phyloP scores from a whole-genome alignment of 2,888 invertebrate species.

The Pardosa pseudoannulata region DNA sequence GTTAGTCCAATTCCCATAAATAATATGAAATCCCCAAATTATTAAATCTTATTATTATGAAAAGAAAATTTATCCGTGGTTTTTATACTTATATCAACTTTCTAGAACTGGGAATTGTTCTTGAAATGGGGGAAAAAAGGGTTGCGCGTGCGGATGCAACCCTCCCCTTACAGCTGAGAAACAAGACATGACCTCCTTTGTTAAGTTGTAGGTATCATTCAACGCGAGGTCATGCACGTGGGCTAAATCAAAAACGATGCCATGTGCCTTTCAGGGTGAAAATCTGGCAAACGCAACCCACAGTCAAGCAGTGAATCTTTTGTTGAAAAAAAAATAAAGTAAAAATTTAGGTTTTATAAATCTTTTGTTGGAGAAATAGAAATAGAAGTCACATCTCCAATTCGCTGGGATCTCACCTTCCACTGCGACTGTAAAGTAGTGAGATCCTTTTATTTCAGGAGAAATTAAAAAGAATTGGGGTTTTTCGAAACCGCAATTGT shows the following conservation, averaged over 20 bases:
- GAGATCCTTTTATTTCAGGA: too few relatives aligned
- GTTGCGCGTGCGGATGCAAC: background rate
- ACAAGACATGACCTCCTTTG: conserved; percentile 4
- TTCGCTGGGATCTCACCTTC: too few relatives aligned
- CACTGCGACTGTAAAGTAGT: too few relatives aligned
- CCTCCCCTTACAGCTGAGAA: background rate
- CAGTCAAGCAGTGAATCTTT: background rate
- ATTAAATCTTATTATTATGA: too few relatives aligned
- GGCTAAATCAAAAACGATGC: conserved; percentile 12
- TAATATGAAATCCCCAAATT: too few relatives aligned
- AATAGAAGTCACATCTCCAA: too few relatives aligned
- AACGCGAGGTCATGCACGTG: conserved; percentile 5
- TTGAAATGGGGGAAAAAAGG: background rate
- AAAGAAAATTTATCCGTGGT: too few relatives aligned
- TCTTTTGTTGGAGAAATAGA: too few relatives aligned
- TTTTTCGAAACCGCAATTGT: background rate
- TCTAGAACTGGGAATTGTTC: conserved; percentile 2
- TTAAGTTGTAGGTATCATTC: conserved; percentile 7
- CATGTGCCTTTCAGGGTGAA: background rate
- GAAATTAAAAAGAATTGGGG: background rate
- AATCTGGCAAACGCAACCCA: background rate
- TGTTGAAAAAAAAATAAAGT: background rate
- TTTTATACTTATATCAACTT: background rate
- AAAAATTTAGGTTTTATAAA: too few relatives aligned
- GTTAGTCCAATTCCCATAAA: too few relatives aligned